A percentile compares a stretch with the other conserved stretches of the same genome.
Evolutionary conservation across 2,113 vertebrate genomes (phyloP).

Genomic region (Chloropsis cyanopogon): DNA sequence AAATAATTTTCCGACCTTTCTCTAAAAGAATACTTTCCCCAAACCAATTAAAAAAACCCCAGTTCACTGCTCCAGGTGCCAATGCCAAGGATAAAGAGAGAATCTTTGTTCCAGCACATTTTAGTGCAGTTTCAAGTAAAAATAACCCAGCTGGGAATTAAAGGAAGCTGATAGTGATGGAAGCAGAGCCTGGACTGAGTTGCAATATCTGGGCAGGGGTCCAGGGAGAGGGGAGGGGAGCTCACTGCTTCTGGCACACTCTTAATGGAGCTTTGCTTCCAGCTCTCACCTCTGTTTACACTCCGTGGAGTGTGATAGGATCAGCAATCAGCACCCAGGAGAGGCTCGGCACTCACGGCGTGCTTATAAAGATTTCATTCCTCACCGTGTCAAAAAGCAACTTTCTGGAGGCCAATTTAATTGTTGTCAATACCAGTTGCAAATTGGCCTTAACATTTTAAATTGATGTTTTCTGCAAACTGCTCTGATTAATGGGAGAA

Average conservation of each 20-base stretch:
- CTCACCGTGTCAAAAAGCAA: conserved; percentile 17
- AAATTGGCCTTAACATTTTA: conserved; percentile 56
- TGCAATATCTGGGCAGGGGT: not conserved
- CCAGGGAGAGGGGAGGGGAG: not conserved
- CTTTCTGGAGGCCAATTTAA: conserved; percentile 41
- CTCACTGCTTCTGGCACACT: not conserved
- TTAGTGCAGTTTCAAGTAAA: not conserved
- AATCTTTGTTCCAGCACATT: not conserved
- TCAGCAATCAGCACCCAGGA: not conserved
- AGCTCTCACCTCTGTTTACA: conserved; percentile 7
- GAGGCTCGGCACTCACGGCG: not conserved
- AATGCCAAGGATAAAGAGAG: not conserved
- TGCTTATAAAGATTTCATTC: conserved; percentile 40
- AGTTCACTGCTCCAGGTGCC: not conserved
- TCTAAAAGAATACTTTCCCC: too few species aligned
- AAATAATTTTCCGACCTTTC: too few species aligned
- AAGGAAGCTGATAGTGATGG: not conserved
- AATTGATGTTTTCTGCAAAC: conserved; percentile 60
- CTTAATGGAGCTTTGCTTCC: not conserved
- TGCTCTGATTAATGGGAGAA: conserved; percentile 49
- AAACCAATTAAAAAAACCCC: too few species aligned
- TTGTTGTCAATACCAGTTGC: conserved; percentile 22
- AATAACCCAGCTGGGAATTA: not conserved
- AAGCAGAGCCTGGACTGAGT: not conserved
- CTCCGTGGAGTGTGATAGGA: not conserved